These are phyloP conservation scores for Spilosoma lubricipeda DNA, from an alignment of 2,888 invertebrate genomes.

Conservation along the genomic window DNA sequence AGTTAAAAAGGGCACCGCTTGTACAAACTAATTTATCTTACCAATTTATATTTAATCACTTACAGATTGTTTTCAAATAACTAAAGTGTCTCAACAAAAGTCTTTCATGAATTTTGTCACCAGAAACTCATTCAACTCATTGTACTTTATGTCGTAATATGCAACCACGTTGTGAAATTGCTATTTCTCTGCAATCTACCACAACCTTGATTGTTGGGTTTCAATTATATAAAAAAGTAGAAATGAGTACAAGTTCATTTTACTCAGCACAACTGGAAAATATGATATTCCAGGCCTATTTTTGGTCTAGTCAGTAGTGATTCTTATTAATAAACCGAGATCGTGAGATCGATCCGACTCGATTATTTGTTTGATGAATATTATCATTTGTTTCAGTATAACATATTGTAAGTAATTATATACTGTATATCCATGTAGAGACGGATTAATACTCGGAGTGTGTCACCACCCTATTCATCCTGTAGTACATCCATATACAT, in stretches of 20 bases:
- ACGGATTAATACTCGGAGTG: no score
- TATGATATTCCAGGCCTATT: background rate
- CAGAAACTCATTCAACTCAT: background rate
- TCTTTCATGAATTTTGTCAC: background rate
- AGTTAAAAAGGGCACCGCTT: no score
- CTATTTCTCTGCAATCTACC: background rate
- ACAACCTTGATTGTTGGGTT: background rate
- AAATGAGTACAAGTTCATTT: background rate
- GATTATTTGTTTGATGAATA: no score
- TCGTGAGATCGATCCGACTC: no score
- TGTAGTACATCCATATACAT: no score
- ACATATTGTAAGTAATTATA: no score
- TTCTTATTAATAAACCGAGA: no score
- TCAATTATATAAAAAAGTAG: background rate
- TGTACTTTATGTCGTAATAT: background rate
- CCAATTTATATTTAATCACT: background rate
- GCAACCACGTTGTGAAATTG: background rate
- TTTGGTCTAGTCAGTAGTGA: background rate
- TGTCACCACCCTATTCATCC: no score
- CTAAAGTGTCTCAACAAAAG: background rate
- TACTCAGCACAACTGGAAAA: background rate
- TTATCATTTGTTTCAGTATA: no score
- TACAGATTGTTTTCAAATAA: background rate
- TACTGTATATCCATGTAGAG: no score
- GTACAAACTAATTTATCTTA: no score